Percentiles rank a stretch among this genome's conserved stretches.
phyloP scores from a whole-genome alignment of 2,888 invertebrate genomes.

The Metacarcinus magister region DNA sequence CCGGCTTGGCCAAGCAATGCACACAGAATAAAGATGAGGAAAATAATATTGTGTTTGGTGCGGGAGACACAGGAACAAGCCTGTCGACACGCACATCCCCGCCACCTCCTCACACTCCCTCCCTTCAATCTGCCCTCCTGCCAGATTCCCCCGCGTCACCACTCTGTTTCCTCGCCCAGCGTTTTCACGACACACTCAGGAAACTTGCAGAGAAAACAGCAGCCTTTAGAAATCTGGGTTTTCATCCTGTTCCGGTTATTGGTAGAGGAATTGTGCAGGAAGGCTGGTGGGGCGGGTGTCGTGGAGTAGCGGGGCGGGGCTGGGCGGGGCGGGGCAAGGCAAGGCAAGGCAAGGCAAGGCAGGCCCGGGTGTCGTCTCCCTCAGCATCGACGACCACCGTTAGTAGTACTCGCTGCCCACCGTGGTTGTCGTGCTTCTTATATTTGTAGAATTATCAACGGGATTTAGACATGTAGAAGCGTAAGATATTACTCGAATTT shows the following conservation, averaged over 20 bases:
- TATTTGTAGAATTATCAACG: not conserved
- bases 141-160: slow-evolving; percentile 6
- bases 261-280: slow-evolving; percentile 67
- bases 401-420: not conserved
- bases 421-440: not conserved
- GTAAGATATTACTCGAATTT: not conserved
- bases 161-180: slow-evolving; percentile 50
- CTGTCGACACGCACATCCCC: slow-evolving; percentile 19
- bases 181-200: slow-evolving; percentile 68
- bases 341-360: not conserved
- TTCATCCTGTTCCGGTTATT: slow-evolving; percentile 68
- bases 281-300: not conserved
- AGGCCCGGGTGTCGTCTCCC: not conserved
- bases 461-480: no score
- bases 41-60: not conserved
- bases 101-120: not conserved
- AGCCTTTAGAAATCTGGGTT: slow-evolving; percentile 70
- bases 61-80: not conserved
- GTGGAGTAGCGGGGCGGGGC: slow-evolving; percentile 21
- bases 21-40: not conserved
- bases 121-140: slow-evolving; percentile 7
- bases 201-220: slow-evolving; percentile 72
- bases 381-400: not conserved
- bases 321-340: not conserved
- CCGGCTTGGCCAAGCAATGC: not conserved